Conservation (phyloP, 2,797 vertebrate species). For the Falco berigora region DNA sequence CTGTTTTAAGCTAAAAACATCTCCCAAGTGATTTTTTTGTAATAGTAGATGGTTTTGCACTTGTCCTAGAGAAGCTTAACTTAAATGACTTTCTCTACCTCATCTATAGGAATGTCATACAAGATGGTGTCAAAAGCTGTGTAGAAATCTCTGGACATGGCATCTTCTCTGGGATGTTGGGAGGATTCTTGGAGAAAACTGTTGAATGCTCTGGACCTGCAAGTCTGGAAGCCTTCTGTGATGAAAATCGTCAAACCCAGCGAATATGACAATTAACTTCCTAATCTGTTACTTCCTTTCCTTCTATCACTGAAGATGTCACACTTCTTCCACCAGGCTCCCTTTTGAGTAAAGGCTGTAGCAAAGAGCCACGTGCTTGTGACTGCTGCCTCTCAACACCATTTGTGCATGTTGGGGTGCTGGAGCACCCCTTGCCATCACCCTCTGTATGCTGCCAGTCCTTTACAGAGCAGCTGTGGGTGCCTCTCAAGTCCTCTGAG, state of each 20-base stretch:
- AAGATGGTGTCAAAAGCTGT: neutral
- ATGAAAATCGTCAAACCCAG: neutral
- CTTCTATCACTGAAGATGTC: neutral
- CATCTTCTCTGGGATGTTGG: neutral
- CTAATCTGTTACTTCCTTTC: neutral
- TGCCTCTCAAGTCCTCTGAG: neutral
- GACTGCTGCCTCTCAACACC: neutral
- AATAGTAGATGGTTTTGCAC: neutral
- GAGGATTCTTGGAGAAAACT: neutral
- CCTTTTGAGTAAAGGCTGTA: neutral
- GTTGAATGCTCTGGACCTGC: neutral
- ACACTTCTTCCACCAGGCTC: neutral
- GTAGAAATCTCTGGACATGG: neutral
- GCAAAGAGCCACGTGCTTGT: neutral
- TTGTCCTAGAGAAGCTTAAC: neutral
- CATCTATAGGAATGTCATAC: neutral
- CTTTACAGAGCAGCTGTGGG: rapidly evolving
- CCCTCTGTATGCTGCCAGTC: too few species aligned
- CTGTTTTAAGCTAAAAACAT: neutral
- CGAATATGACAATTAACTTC: neutral
- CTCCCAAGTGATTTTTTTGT: neutral
- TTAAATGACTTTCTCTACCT: neutral
- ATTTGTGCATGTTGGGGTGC: too few species aligned
- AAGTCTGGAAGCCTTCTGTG: neutral
- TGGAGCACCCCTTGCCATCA: neutral